These are phyloP conservation scores for Chunga burmeisteri DNA, from an alignment of 2,113 vertebrate genomes.

Conservation along the genomic window DNA sequence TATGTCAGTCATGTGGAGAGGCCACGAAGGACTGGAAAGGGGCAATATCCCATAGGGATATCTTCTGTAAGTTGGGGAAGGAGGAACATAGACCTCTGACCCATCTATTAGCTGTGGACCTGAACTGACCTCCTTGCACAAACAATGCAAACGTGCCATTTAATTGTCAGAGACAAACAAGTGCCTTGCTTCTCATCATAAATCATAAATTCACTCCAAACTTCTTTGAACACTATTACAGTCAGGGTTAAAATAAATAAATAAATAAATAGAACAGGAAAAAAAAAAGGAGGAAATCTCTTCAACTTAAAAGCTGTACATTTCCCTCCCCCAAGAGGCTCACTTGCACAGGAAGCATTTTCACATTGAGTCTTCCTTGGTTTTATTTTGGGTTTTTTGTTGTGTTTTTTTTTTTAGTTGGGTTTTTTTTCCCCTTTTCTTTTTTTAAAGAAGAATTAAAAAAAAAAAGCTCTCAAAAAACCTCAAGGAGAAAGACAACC, in stretches of 20 bases:
- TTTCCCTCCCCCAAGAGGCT: background rate
- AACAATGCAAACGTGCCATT: background rate
- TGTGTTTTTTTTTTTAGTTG: background rate
- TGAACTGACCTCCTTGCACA: background rate
- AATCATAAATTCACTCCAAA: background rate
- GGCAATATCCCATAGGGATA: background rate
- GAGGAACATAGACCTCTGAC: constrained; percentile 20
- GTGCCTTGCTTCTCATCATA: background rate
- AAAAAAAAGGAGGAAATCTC: background rate
- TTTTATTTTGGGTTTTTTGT: background rate
- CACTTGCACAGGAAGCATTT: background rate
- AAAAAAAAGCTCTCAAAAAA: background rate
- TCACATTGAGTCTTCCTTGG: background rate
- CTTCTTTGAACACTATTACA: background rate
- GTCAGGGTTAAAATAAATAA: background rate
- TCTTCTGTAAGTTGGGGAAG: background rate
- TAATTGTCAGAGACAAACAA: background rate
- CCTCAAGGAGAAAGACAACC: background rate
- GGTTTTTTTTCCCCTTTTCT: background rate
- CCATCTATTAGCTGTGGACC: background rate
- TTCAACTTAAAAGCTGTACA: background rate
- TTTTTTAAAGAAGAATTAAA: background rate
- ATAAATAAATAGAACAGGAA: rapidly evolving
- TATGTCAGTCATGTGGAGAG: background rate
- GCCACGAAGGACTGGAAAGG: background rate